Percentiles rank a stretch among this genome's conserved stretches.
phyloP scores from a whole-genome alignment of 2,888 invertebrate species.

The Phaedon cochleariae region DNA sequence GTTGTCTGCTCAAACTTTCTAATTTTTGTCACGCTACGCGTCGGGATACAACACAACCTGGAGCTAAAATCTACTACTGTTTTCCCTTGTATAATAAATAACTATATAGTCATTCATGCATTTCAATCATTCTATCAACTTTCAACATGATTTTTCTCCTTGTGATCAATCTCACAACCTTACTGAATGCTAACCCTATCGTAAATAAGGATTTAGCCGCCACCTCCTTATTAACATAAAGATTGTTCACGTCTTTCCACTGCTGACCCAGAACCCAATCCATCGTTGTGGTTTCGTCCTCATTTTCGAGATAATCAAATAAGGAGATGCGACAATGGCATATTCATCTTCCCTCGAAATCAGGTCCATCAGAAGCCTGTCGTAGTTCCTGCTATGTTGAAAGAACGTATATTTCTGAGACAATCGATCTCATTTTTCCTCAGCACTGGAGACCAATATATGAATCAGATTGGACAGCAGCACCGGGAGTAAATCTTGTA shows the following conservation, averaged over 20 bases:
- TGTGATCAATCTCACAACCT: too few relatives aligned
- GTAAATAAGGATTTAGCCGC: conserved; percentile 74
- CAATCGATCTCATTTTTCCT: conserved; percentile 82
- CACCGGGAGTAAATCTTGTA: conserved; percentile 71
- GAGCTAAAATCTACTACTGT: too few relatives aligned
- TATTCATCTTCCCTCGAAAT: conserved; percentile 70
- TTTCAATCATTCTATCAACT: too few relatives aligned
- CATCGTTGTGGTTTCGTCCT: conserved; percentile 31
- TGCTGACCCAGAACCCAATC: conserved; percentile 26
- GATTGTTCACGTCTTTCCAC: conserved; percentile 31
- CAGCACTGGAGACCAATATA: conserved; percentile 80
- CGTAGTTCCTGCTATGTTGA: conserved; percentile 72
- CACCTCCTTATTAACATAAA: conserved; percentile 67
- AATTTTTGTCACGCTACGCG: too few relatives aligned
- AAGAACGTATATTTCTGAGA: conserved; percentile 77
- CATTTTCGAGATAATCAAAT: conserved; percentile 32
- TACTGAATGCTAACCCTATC: conserved; percentile 64
- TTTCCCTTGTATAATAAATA: too few relatives aligned
- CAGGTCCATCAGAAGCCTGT: conserved; percentile 72
- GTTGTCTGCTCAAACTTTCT: too few relatives aligned
- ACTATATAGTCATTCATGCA: too few relatives aligned
- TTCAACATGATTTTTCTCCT: too few relatives aligned
- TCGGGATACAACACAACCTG: too few relatives aligned
- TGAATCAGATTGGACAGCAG: conserved; percentile 83
- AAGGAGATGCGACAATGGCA: conserved; percentile 63